phyloP scores from a whole-genome alignment of 2,797 vertebrate species.

The Sebastes reedi region DNA sequence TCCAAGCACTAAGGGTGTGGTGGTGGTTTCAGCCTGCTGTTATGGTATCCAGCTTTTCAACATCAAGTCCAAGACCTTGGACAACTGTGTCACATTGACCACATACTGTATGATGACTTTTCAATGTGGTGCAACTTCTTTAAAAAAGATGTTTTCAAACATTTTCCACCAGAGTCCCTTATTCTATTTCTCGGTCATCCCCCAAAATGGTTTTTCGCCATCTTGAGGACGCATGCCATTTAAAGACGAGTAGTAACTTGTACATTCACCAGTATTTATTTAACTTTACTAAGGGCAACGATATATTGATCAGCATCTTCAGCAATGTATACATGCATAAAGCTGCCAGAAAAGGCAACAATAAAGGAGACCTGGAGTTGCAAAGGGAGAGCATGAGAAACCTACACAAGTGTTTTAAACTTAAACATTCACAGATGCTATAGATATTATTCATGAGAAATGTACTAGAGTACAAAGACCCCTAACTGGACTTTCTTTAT shows the following conservation, averaged over 20 bases:
- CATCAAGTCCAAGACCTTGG: slow-evolving; percentile 29
- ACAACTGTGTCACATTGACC: slow-evolving; percentile 22
- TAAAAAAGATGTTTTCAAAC: not conserved
- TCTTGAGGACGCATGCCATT: not conserved
- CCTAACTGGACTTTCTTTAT: slow-evolving; percentile 23
- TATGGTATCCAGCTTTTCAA: slow-evolving; percentile 33
- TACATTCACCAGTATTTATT: not conserved
- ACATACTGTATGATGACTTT: slow-evolving; percentile 31
- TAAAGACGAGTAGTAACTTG: not conserved
- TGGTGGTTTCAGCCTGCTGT: slow-evolving; percentile 38
- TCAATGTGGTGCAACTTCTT: slow-evolving; percentile 18
- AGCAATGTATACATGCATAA: not conserved
- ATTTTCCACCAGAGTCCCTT: not conserved
- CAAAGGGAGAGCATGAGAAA: not conserved
- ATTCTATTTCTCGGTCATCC: not conserved
- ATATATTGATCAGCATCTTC: not conserved
- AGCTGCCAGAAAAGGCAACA: not conserved
- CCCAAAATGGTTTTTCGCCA: fast-evolving
- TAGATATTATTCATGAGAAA: not conserved
- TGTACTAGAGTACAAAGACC: not conserved
- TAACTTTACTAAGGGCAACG: not conserved
- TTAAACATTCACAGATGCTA: not conserved
- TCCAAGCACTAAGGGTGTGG: slow-evolving; percentile 41
- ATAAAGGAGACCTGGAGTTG: not conserved
- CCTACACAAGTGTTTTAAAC: not conserved